phyloP scores from a whole-genome alignment of 2,888 invertebrate species.

The Mythimna albipuncta region DNA sequence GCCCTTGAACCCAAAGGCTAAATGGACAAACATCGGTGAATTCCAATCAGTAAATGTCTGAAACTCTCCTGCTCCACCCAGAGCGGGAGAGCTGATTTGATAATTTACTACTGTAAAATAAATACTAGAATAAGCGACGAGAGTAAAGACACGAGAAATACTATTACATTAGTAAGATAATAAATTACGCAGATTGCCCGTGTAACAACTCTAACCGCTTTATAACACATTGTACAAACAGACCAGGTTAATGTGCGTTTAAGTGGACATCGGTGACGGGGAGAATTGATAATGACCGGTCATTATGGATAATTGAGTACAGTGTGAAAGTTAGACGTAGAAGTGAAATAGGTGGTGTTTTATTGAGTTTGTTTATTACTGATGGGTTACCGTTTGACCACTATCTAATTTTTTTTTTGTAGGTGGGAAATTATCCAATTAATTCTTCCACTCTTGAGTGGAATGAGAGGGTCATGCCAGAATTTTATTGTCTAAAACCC shows the following conservation, averaged over 20 bases:
- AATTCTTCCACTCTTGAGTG: too few species aligned
- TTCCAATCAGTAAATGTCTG: too few species aligned
- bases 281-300: slow-evolving; percentile 66
- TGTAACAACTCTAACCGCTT: slow-evolving; percentile 49
- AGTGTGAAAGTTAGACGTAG: slow-evolving; percentile 42
- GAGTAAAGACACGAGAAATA: background rate
- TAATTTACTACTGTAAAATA: too few species aligned
- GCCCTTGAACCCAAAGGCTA: too few species aligned
- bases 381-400: background rate
- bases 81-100: too few species aligned
- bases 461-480: too few species aligned
- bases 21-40: too few species aligned
- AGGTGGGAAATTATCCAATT: too few species aligned
- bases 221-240: slow-evolving; percentile 60
- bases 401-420: too few species aligned
- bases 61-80: too few species aligned
- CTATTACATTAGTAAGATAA: slow-evolving; percentile 6
- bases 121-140: too few species aligned
- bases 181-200: slow-evolving; percentile 40
- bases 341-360: slow-evolving; percentile 19
- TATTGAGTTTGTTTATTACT: slow-evolving; percentile 6
- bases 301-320: slow-evolving; percentile 52
- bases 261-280: slow-evolving; percentile 59
- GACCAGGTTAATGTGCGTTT: slow-evolving; percentile 71
- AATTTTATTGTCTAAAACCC: too few species aligned